phyloP scores from a whole-genome alignment of 2,113 vertebrate genomes.

The Amazona vittata region DNA sequence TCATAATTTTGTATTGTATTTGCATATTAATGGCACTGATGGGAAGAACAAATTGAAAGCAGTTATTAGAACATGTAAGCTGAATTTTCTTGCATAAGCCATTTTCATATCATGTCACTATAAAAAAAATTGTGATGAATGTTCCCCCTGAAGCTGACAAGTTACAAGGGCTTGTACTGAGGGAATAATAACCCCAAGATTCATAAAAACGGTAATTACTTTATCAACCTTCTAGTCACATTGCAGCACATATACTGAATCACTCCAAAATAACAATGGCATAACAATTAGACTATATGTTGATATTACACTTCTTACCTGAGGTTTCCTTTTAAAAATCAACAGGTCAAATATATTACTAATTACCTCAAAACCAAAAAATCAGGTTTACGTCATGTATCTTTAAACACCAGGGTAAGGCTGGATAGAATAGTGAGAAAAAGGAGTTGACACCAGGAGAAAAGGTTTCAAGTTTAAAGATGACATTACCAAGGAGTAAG shows the following conservation, averaged over 20 bases:
- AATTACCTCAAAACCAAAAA: background rate
- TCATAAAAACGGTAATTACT: conserved; percentile 72
- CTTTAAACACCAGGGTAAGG: background rate
- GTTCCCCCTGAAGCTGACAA: conserved; percentile 52
- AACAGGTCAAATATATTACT: background rate
- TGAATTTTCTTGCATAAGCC: conserved; percentile 41
- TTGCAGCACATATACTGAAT: conserved; percentile 47
- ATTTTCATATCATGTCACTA: conserved; percentile 46
- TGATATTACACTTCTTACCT: background rate
- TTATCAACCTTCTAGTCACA: conserved; percentile 69
- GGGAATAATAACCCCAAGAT: conserved; percentile 71
- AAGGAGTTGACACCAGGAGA: background rate
- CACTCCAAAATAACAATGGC: conserved; percentile 34
- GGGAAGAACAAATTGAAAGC: conserved; percentile 44
- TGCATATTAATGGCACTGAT: conserved; percentile 39
- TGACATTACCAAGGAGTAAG: background rate
- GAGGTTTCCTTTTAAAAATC: background rate
- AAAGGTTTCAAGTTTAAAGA: background rate
- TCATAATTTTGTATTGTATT: background rate
- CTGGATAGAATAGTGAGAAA: background rate
- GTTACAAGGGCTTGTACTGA: conserved; percentile 62
- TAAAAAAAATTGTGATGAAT: conserved; percentile 50
- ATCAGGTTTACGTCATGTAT: background rate
- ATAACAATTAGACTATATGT: conserved; percentile 14
- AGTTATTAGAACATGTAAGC: conserved; percentile 48